These are phyloP conservation scores for Agapornis roseicollis DNA, from an alignment of 2,113 vertebrate species.

Conservation along the genomic window DNA sequence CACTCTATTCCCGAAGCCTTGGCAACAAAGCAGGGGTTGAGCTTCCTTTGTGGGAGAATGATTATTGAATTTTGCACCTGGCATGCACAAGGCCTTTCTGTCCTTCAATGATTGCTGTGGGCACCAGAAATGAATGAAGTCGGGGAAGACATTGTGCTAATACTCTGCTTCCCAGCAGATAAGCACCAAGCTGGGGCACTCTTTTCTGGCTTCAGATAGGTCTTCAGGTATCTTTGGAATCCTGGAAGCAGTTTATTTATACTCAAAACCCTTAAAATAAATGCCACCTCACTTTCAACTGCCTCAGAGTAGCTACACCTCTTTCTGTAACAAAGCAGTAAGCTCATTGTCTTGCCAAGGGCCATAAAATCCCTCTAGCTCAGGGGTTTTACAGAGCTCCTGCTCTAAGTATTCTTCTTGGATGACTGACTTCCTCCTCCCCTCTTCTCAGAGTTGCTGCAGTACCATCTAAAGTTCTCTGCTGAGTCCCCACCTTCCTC, in stretches of 20 bases:
- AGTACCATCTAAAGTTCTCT: background rate
- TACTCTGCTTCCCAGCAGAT: background rate
- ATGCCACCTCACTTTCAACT: background rate
- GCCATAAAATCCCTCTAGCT: background rate
- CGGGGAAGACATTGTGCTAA: background rate
- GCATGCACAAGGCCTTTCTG: slow-evolving; percentile 1
- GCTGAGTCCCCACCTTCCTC: background rate
- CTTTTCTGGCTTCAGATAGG: background rate
- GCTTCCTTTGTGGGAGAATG: background rate
- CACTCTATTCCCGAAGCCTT: slow-evolving; percentile 17
- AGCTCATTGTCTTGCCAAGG: background rate
- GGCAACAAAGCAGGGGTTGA: background rate
- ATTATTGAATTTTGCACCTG: slow-evolving; percentile 33
- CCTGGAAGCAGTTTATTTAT: slow-evolving; percentile 9
- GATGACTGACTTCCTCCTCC: background rate
- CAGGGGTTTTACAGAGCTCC: background rate
- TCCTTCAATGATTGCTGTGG: slow-evolving; percentile 28
- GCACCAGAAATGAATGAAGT: slow-evolving; percentile 25
- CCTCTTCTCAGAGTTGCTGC: background rate
- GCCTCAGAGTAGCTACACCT: background rate
- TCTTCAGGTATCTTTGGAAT: background rate
- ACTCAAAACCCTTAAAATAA: slow-evolving; percentile 14
- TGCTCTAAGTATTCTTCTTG: background rate
- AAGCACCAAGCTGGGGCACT: background rate
- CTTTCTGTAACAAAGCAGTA: background rate